Base-by-base conservation (phyloP, 2,888 invertebrate species). In the Zonitis immaculata region DNA sequence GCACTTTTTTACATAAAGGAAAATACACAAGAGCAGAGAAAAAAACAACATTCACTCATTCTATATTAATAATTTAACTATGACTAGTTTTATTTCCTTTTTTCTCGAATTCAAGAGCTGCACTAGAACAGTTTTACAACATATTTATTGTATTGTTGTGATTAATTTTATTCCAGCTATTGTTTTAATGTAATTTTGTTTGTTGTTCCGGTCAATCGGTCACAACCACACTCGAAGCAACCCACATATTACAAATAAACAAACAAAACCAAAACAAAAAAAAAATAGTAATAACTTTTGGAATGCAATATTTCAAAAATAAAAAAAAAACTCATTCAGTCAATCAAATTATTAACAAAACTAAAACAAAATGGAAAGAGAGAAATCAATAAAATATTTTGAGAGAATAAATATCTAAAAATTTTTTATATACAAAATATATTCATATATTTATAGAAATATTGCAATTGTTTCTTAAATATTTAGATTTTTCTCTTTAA, bases 11-110 rank as follows among this genome's bases (percentile, higher is more conserved):
- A 70, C 66, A 70, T 68, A 64, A 5, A 61, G 55, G 51, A 58
- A 60, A 52, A 57, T 51, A 63, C 52, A 65, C n/a, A n/a, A n/a
- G n/a, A 66, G 20, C 20, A n/a, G 18, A 20, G 8, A 35, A 35
- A 35, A 8, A 39, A 61, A 62, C 65, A 64, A 60, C 62, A 66
- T 68, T 65, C 70, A 69, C 67, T 68, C 70, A 58, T 63, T 57
- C 52, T 54, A 69, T 66, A 39, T 70, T 72, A 73, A n/a, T n/a
- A n/a, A n/a, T n/a, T 68, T 72, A 71, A 71, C 67, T 67, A 73
- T 76, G 76, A 76, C 76, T 76, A 76, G 76, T 70, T 68, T 68
- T 66, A 61, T 62, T 35, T 16, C n/a, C n/a, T n/a, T n/a, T n/a
- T n/a, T n/a, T n/a, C n/a, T n/a, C n/a, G n/a, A 7, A 56, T 54